Conservation (phyloP, 2,888 invertebrate genomes). For the Eurytoma adleriae region DNA sequence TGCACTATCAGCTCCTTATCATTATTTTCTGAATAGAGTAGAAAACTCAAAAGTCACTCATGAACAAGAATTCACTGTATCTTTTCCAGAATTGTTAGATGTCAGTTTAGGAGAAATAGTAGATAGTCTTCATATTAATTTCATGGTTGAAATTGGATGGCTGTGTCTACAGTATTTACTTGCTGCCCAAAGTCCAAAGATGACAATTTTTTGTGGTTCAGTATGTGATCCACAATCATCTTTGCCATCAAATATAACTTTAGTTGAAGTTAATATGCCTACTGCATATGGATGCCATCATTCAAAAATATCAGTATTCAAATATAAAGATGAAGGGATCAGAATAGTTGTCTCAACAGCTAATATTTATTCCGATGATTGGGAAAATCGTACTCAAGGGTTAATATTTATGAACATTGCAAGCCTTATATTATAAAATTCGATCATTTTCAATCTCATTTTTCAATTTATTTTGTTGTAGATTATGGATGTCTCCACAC, state of each 20-base stretch:
- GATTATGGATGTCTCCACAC: conserved; percentile 92
- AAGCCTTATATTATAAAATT: background rate
- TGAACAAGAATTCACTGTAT: conserved; percentile 81
- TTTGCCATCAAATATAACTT: conserved; percentile 64
- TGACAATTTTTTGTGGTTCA: conserved; percentile 66
- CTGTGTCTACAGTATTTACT: conserved; percentile 89
- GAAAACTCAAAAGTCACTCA: conserved; percentile 82
- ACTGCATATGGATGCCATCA: conserved; percentile 69
- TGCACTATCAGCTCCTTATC: conserved; percentile 83
- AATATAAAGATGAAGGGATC: conserved; percentile 88
- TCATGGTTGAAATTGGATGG: conserved; percentile 95
- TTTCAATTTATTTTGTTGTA: conserved; percentile 67
- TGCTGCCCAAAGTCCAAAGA: conserved; percentile 82
- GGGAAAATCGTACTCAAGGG: conserved; percentile 97
- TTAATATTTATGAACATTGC: conserved; percentile 7
- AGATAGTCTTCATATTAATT: conserved; percentile 91
- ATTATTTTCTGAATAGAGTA: conserved; percentile 86
- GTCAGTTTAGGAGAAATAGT: conserved; percentile 86
- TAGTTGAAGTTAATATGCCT: conserved; percentile 64
- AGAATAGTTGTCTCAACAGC: conserved; percentile 94
- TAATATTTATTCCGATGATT: conserved; percentile 93
- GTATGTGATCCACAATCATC: conserved; percentile 50
- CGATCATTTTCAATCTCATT: background rate
- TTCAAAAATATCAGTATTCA: conserved; percentile 89
- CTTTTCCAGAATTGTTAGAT: conserved; percentile 88